A percentile compares a stretch with the other conserved stretches of the same genome.
Evolutionary conservation across 2,113 vertebrate species (phyloP).

Genomic region (Lates calcarifer): DNA sequence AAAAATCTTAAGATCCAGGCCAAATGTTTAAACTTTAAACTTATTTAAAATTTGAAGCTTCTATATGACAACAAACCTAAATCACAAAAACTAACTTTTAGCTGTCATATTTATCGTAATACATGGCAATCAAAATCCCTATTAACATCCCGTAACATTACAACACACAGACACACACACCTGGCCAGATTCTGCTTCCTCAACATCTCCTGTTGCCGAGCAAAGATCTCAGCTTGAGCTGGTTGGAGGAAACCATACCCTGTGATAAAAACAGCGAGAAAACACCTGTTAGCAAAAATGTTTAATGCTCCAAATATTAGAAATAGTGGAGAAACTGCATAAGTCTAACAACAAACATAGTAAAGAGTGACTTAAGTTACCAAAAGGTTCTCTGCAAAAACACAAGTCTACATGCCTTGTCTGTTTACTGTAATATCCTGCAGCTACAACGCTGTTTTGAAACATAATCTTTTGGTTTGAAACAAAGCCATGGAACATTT

Average conservation of each 20-base stretch:
- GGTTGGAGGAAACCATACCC: conserved; percentile 95
- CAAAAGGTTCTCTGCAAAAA: not conserved
- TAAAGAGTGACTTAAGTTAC: not conserved
- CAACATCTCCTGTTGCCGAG: conserved; percentile 95
- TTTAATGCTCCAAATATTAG: not conserved
- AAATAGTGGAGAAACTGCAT: not conserved
- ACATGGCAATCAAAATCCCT: not conserved
- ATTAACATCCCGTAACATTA: not conserved
- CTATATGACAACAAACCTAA: not conserved
- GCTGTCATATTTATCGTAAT: not conserved
- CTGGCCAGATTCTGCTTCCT: conserved; percentile 97
- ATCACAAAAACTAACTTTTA: not conserved
- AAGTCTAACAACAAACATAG: not conserved
- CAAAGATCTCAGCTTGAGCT: conserved; percentile 94
- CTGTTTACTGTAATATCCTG: not conserved
- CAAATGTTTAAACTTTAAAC: not conserved
- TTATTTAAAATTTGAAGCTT: not conserved
- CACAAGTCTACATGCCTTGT: not conserved
- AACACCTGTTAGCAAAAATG: not conserved
- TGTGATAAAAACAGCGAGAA: conserved; percentile 64
- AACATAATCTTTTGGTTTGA: not conserved
- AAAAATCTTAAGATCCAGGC: not conserved
- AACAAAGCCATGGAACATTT: not conserved
- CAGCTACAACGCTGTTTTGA: not conserved
- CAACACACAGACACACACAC: conserved; percentile 67